Conservation (phyloP, 2,888 invertebrate genomes). For the Malthinus flaveolus region DNA sequence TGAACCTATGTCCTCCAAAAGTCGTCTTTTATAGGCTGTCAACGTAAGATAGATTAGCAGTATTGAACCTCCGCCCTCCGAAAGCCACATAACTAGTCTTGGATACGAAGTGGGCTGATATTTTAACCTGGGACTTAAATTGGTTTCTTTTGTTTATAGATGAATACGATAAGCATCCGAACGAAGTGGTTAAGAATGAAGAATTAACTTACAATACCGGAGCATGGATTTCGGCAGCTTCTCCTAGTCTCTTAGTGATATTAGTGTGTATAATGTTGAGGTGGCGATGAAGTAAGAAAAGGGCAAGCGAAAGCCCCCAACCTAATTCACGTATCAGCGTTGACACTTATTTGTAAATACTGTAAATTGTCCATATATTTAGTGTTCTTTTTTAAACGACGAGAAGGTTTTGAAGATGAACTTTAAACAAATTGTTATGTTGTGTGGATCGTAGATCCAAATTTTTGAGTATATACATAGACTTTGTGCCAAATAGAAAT, state of each 20-base stretch:
- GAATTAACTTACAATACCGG: slow-evolving; percentile 74
- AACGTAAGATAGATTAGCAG: no score
- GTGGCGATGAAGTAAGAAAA: slow-evolving; percentile 46
- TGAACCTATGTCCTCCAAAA: no score
- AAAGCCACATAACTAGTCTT: no score
- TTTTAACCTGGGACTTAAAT: no score
- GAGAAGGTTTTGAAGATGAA: slow-evolving; percentile 20
- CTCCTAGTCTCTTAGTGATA: slow-evolving; percentile 42
- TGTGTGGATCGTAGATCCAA: no score
- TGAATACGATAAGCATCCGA: slow-evolving; percentile 84
- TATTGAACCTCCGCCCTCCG: no score
- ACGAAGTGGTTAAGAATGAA: slow-evolving; percentile 89
- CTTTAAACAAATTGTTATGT: slow-evolving; percentile 24
- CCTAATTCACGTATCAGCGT: slow-evolving; percentile 21
- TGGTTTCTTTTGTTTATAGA: slow-evolving; percentile 58
- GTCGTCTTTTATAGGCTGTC: no score
- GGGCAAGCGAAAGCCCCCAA: slow-evolving; percentile 29
- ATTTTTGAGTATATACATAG: no score
- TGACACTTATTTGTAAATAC: slow-evolving; percentile 36
- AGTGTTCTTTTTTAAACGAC: slow-evolving; percentile 18
- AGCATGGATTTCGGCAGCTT: slow-evolving; percentile 43
- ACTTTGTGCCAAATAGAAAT: no score
- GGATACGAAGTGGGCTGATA: no score
- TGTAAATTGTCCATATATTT: slow-evolving; percentile 33
- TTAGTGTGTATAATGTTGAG: slow-evolving; percentile 42